These are phyloP conservation scores for Macrostomum lignano DNA, from an alignment of 1,140 invertebrate genomes.

Conservation along the genomic window DNA sequence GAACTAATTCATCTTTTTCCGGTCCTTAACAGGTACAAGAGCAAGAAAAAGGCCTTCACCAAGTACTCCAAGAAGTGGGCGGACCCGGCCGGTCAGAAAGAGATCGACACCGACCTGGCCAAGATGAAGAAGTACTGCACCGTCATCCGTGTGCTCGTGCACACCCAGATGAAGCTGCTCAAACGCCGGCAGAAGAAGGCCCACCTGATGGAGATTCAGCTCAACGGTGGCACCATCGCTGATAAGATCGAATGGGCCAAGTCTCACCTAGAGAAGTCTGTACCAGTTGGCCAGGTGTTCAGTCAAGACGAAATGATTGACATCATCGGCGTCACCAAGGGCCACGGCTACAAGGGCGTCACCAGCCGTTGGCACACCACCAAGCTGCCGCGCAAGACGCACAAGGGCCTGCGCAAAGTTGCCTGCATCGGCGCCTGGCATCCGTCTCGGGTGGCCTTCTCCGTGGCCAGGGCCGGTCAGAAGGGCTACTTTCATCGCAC, in stretches of 20 bases:
- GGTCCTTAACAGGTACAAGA: no score
- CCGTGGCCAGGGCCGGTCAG: constrained; percentile 94
- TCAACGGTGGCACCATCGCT: constrained; percentile 77
- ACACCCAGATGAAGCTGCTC: constrained; percentile 92
- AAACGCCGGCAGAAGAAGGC: constrained; percentile 96
- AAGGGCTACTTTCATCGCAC: constrained; percentile 98
- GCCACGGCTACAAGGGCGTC: constrained; percentile 96
- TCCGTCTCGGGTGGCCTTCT: constrained; percentile 91
- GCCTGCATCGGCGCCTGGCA: constrained; percentile 99
- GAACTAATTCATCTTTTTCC: no score
- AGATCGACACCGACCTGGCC: constrained; percentile 75
- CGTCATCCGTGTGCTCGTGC: constrained; percentile 74
- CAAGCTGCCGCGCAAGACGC: constrained; percentile 93
- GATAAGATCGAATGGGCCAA: constrained; percentile 89
- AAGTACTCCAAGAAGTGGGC: constrained; percentile 95
- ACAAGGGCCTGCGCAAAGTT: constrained; percentile 96
- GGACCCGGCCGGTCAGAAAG: constrained; percentile 72
- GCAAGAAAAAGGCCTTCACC: constrained; percentile 99
- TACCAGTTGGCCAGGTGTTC: constrained; percentile 64
- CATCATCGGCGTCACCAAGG: constrained; percentile 91
- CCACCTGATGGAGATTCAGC: constrained; percentile 96
- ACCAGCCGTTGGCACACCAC: constrained; percentile 98
- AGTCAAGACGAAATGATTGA: constrained; percentile 94
- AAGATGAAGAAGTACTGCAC: constrained; percentile 96
- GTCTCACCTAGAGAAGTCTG: constrained; percentile 67